phyloP scores from a whole-genome alignment of 2,113 vertebrate species.

The Lophotis ruficrista region DNA sequence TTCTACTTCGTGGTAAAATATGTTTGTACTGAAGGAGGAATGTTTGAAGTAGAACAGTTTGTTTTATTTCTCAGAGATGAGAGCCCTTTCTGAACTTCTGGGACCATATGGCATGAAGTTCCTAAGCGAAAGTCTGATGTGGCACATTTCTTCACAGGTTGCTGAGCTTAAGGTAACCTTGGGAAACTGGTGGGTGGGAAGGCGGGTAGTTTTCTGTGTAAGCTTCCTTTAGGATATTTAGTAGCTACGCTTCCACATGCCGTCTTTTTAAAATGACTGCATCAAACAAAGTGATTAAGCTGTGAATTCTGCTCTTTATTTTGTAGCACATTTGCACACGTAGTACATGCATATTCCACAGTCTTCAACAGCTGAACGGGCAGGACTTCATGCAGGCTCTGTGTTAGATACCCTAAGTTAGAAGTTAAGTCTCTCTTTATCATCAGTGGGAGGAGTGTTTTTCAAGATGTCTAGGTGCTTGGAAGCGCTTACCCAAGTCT shows the following conservation, averaged over 20 bases:
- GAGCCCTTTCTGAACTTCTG: constrained; percentile 95
- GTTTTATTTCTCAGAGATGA: constrained; percentile 88
- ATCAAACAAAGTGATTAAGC: neutral
- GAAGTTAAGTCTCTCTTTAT: neutral
- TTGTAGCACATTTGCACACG: neutral
- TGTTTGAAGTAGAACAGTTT: constrained; percentile 11
- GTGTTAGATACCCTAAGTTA: neutral
- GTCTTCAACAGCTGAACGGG: neutral
- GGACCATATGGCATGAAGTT: constrained; percentile 99
- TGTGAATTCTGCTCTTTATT: neutral
- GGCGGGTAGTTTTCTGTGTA: neutral
- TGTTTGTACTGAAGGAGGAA: neutral
- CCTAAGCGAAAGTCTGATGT: constrained; percentile 98
- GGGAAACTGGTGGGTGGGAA: neutral
- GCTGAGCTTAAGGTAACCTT: constrained; percentile 96
- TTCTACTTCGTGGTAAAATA: neutral
- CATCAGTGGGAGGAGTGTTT: neutral
- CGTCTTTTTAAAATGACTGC: neutral
- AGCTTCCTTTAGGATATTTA: neutral
- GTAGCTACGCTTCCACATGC: neutral
- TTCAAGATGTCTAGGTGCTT: neutral
- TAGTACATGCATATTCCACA: neutral
- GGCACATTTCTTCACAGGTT: constrained; percentile 99
- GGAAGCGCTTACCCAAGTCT: neutral
- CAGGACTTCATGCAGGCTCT: neutral